A percentile compares a stretch with the other conserved stretches of the same genome.
These are phyloP conservation scores for Blennius ocellaris DNA, from an alignment of 2,113 vertebrate species.

Conservation along the genomic window DNA sequence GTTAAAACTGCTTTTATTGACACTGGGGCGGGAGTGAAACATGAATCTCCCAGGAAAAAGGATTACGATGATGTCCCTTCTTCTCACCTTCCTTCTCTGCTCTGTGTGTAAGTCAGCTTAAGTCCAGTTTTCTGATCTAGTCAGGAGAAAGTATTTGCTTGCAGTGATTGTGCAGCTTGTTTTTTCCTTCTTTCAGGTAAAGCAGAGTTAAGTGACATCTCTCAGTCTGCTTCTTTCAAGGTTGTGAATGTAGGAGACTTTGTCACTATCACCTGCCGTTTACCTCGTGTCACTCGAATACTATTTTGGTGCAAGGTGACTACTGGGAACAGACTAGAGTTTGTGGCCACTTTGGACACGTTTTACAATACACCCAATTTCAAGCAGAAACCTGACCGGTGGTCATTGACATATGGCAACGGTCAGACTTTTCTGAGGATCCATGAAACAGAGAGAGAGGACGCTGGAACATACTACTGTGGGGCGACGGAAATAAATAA, in stretches of 20 bases:
- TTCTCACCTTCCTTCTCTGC: not conserved
- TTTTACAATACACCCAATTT: not conserved
- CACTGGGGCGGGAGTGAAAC: too few relatives aligned
- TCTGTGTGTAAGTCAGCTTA: slow-evolving; percentile 12
- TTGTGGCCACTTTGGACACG: not conserved
- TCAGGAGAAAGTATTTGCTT: not conserved
- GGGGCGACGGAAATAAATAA: slow-evolving; percentile 8
- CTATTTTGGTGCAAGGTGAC: slow-evolving; percentile 27
- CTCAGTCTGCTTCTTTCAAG: slow-evolving; percentile 7
- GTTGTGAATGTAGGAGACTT: not conserved
- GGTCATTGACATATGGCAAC: not conserved
- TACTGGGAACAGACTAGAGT: not conserved
- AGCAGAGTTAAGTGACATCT: not conserved
- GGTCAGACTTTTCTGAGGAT: slow-evolving; percentile 11
- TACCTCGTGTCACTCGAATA: not conserved
- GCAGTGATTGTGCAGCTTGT: not conserved
- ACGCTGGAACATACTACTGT: slow-evolving; percentile 44
- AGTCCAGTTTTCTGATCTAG: not conserved
- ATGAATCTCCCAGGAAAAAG: not conserved
- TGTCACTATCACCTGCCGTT: not conserved
- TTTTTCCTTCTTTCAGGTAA: slow-evolving; percentile 10
- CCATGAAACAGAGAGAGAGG: slow-evolving; percentile 11
- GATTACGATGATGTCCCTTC: not conserved
- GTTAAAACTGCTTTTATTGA: not conserved
- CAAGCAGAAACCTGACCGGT: not conserved